A percentile compares a stretch with the other conserved stretches of the same genome.
Conservation (phyloP, 2,113 vertebrate species). For the Scomber scombrus region DNA sequence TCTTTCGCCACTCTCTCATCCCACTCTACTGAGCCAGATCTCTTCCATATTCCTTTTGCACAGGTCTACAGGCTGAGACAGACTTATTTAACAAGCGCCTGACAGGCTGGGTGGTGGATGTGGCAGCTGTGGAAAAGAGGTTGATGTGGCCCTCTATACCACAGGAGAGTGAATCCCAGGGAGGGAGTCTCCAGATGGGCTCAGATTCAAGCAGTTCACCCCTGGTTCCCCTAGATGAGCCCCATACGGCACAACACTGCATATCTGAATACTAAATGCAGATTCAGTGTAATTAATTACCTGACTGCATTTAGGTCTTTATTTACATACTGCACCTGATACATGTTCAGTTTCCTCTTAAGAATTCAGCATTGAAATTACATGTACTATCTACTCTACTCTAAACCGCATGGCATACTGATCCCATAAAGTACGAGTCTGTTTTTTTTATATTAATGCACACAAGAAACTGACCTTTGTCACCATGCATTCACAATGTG, state of each 20-base stretch:
- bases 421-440: not conserved
- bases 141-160: slow-evolving; percentile 65
- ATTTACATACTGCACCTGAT: slow-evolving; percentile 59
- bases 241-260: slow-evolving; percentile 66
- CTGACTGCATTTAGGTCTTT: slow-evolving; percentile 52
- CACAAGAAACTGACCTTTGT: slow-evolving; percentile 51
- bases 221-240: slow-evolving; percentile 65
- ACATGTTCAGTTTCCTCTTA: not conserved
- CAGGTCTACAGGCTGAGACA: slow-evolving; percentile 60
- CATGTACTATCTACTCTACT: slow-evolving; percentile 6
- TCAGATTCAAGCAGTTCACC: slow-evolving; percentile 77
- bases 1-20: slow-evolving; percentile 54
- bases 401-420: not conserved
- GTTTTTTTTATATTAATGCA: slow-evolving; percentile 12
- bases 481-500: slow-evolving; percentile 30
- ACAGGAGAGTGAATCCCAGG: slow-evolving; percentile 76
- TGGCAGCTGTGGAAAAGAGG: slow-evolving; percentile 76
- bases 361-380: slow-evolving; percentile 4
- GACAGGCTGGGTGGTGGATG: slow-evolving; percentile 68
- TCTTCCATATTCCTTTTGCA: slow-evolving; percentile 68
- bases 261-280: slow-evolving; percentile 77
- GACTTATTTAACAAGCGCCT: slow-evolving; percentile 78
- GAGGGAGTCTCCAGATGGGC: slow-evolving; percentile 80
- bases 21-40: slow-evolving; percentile 58
- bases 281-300: slow-evolving; percentile 73